Evolutionary conservation across 2,113 vertebrate species (phyloP).

Genomic region (Xerus inauris): DNA sequence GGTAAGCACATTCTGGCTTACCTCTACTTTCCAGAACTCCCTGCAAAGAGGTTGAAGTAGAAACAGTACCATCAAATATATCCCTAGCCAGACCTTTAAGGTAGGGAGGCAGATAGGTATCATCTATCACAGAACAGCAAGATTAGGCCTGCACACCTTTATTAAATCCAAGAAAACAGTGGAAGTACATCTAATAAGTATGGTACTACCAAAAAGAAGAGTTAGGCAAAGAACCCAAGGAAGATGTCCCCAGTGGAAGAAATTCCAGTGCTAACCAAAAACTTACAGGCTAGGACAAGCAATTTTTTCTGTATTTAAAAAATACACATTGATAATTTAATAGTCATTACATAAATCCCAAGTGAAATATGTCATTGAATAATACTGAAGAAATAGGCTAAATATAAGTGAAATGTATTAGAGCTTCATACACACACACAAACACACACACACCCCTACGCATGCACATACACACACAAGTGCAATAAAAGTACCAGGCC

Average conservation of each 20-base stretch:
- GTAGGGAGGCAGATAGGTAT: not conserved
- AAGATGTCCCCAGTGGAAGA: not conserved
- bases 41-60: not conserved
- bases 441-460: too few relatives aligned
- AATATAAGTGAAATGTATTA: not conserved
- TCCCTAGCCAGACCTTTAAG: not conserved
- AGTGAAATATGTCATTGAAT: not conserved
- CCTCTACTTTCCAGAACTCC: not conserved
- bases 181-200: not conserved
- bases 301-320: not conserved
- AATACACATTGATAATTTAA: not conserved
- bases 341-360: slow-evolving; percentile 10
- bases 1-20: not conserved
- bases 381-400: slow-evolving; percentile 36
- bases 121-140: not conserved
- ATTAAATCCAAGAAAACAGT: not conserved
- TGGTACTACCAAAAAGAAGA: not conserved
- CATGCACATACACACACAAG: not conserved
- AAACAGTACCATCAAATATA: not conserved
- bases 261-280: not conserved
- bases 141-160: not conserved
- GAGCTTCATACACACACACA: not conserved
- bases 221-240: not conserved
- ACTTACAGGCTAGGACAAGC: not conserved
- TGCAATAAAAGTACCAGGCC: not conserved